phyloP scores from a whole-genome alignment of 2,888 invertebrate species.

The Pyrrhosoma nymphula region DNA sequence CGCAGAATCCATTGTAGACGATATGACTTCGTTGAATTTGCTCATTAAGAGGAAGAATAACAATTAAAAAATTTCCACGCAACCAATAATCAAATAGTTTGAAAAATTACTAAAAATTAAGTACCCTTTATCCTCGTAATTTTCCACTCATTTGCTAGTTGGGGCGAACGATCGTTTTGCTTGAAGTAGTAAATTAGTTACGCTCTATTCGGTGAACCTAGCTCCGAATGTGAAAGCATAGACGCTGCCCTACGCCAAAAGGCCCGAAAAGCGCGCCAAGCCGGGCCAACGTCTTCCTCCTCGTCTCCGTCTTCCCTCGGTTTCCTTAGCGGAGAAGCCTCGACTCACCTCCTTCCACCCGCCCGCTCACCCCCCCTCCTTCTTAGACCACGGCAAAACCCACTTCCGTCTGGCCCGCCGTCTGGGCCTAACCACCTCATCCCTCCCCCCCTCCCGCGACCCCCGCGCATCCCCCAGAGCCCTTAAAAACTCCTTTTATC shows the following conservation, averaged over 20 bases:
- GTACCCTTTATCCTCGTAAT: too few species aligned
- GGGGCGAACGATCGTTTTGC: too few species aligned
- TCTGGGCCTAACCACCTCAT: background rate
- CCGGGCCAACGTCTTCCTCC: background rate
- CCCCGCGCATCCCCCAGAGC: background rate
- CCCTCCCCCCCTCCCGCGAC: background rate
- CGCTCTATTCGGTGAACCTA: too few species aligned
- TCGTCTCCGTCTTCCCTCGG: background rate
- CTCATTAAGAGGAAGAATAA: too few species aligned
- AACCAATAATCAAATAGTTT: too few species aligned
- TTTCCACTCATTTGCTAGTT: background rate
- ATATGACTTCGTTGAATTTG: too few species aligned
- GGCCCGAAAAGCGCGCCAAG: background rate
- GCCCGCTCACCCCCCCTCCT: background rate
- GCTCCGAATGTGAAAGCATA: too few species aligned
- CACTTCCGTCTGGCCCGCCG: constrained; percentile 62
- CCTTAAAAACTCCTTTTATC: background rate
- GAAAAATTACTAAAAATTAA: too few species aligned
- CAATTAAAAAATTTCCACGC: too few species aligned
- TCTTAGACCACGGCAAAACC: constrained; percentile 7
- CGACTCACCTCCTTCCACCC: background rate
- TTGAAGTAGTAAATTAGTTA: too few species aligned
- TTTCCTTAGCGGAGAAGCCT: background rate
- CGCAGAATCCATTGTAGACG: too few species aligned
- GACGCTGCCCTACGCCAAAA: background rate